phyloP scores from a whole-genome alignment of 2,797 vertebrate genomes.

The Malurus splendens region DNA sequence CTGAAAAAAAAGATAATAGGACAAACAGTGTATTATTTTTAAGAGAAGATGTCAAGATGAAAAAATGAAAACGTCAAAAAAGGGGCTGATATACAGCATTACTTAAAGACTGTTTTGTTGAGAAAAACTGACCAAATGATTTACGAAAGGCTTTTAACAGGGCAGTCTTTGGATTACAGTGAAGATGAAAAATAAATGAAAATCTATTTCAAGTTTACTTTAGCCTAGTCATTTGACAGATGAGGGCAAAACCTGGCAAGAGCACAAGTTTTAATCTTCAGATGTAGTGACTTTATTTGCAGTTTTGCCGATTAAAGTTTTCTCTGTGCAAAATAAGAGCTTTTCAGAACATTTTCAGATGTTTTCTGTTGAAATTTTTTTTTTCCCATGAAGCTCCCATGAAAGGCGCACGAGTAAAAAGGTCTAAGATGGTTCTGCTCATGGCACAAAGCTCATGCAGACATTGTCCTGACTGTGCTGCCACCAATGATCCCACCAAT shows the following conservation, averaged over 20 bases:
- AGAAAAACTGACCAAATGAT: slow-evolving; percentile 73
- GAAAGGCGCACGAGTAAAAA: not conserved
- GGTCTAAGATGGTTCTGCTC: not conserved
- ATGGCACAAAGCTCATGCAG: not conserved
- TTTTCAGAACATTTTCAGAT: not conserved
- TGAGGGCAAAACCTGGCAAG: slow-evolving; percentile 42
- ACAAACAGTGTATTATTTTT: slow-evolving; percentile 70
- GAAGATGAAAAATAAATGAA: slow-evolving; percentile 75
- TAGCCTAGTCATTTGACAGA: slow-evolving; percentile 68
- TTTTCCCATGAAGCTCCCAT: not conserved
- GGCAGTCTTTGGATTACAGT: slow-evolving; percentile 68
- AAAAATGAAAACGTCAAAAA: slow-evolving; percentile 75
- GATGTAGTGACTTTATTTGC: slow-evolving; percentile 34
- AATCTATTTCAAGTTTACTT: slow-evolving; percentile 72
- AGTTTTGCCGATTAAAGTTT: slow-evolving; percentile 43
- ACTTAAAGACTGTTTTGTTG: slow-evolving; percentile 70
- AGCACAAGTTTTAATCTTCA: slow-evolving; percentile 57
- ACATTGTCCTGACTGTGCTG: not conserved
- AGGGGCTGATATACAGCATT: slow-evolving; percentile 70
- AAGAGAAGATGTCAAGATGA: slow-evolving; percentile 70
- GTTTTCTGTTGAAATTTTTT: not conserved
- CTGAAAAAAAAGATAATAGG: slow-evolving; percentile 64
- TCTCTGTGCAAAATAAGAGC: not conserved
- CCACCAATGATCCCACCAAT: rapidly evolving
- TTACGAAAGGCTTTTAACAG: slow-evolving; percentile 73